A percentile compares a stretch with the other conserved stretches of the same genome.
Evolutionary conservation across 1,140 invertebrate species (phyloP).

Genomic region (Homalodisca vitripennis): DNA sequence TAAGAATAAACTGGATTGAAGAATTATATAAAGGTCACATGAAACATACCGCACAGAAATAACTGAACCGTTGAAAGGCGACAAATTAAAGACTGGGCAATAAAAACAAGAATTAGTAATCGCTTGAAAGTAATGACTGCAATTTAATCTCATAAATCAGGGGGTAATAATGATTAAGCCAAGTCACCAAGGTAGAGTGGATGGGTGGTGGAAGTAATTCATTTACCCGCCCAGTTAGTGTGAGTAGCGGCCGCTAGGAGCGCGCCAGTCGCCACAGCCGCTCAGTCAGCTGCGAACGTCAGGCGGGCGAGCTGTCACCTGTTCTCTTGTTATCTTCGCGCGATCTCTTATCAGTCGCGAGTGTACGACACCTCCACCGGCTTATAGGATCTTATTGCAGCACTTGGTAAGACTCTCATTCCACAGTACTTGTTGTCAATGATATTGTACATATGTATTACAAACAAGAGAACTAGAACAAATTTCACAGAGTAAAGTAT

Average conservation of each 20-base stretch:
- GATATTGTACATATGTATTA: not conserved
- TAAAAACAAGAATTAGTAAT: not conserved
- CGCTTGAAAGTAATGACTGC: slow-evolving; percentile 9
- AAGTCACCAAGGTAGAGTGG: not conserved
- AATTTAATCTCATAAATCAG: slow-evolving; percentile 6
- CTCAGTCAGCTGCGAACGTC: not conserved
- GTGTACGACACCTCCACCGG: not conserved
- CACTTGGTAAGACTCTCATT: not conserved
- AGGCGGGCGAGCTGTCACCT: not conserved
- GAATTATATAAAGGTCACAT: not conserved
- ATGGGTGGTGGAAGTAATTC: not conserved
- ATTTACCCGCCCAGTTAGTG: not conserved
- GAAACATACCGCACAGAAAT: not conserved
- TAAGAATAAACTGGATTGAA: not conserved
- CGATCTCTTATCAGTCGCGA: not conserved
- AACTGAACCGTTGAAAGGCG: not conserved
- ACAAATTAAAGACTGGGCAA: not conserved
- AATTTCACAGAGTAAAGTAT: no score
- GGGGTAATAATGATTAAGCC: not conserved
- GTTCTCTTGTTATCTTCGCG: not conserved
- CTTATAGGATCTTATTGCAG: not conserved
- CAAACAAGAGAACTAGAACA: not conserved
- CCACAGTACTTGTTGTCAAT: not conserved
- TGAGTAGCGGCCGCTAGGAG: not conserved
- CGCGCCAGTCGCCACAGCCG: not conserved